Conservation (phyloP, 2,888 invertebrate genomes). For the Drosophila merina region DNA sequence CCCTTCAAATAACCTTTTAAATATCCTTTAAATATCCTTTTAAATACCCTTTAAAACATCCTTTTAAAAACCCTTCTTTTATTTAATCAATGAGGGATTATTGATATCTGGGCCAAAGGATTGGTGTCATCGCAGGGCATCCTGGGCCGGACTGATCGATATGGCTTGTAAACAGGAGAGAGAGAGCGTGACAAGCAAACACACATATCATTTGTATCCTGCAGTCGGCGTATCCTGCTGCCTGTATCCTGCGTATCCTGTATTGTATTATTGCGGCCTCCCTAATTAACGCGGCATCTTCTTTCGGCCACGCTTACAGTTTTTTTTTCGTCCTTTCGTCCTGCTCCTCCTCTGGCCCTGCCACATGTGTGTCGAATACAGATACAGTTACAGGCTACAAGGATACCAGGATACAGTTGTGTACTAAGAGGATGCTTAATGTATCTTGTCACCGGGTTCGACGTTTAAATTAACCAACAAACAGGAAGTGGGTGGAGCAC, state of each 20-base stretch:
- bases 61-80: background rate
- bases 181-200: conserved; percentile 34
- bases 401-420: conserved; percentile 2
- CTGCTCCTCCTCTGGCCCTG: too few relatives aligned
- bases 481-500: conserved; percentile 35
- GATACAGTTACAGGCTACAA: conserved; percentile 15
- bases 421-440: conserved; percentile 48
- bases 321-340: background rate
- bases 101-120: background rate
- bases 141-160: background rate
- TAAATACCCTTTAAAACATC: too few relatives aligned
- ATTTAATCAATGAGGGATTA: background rate
- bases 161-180: conserved; percentile 1
- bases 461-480: conserved; percentile 70
- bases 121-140: background rate
- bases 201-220: conserved; percentile 46
- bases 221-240: conserved; percentile 18
- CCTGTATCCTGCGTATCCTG: conserved; percentile 7
- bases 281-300: conserved; percentile 68
- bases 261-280: conserved; percentile 21
- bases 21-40: background rate
- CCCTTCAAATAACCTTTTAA: background rate
- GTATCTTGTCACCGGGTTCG: conserved; percentile 70
- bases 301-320: conserved; percentile 22
- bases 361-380: conserved; percentile 39